A percentile compares a stretch with the other conserved stretches of the same genome.
These are phyloP conservation scores for Dichetophora obliterata DNA, from an alignment of 2,888 invertebrate species.

Conservation along the genomic window DNA sequence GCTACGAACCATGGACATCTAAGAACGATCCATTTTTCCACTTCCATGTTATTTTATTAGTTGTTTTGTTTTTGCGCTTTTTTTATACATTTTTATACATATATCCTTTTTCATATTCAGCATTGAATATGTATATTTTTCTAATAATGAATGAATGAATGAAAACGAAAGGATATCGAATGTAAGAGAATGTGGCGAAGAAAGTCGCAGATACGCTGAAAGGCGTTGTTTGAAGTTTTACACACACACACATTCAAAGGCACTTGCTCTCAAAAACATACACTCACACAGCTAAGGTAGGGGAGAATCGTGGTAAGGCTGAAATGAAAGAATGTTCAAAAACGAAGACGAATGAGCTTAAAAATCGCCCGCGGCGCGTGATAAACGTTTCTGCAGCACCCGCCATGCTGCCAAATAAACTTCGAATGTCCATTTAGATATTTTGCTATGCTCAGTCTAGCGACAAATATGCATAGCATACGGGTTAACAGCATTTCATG, in stretches of 20 bases:
- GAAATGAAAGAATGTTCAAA: not conserved
- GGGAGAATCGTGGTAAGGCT: constrained; percentile 37
- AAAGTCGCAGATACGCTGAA: constrained; percentile 18
- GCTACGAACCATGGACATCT: constrained; percentile 45
- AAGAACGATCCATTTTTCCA: constrained; percentile 44
- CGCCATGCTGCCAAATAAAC: constrained; percentile 43
- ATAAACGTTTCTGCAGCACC: constrained; percentile 54
- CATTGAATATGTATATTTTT: constrained; percentile 50
- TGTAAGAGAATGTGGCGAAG: constrained; percentile 7
- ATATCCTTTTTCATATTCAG: constrained; percentile 47
- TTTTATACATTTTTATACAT: constrained; percentile 18
- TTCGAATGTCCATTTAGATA: constrained; percentile 61
- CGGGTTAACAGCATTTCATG: constrained; percentile 39
- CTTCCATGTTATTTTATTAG: constrained; percentile 21
- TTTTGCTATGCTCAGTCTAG: constrained; percentile 26
- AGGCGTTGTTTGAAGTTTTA: not conserved
- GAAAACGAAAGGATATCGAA: constrained; percentile 57
- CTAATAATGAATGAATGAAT: constrained; percentile 63
- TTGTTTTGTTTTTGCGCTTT: constrained; percentile 6
- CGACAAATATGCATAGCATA: constrained; percentile 33
- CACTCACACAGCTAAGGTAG: constrained; percentile 33
- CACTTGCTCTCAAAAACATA: not conserved
- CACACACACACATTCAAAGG: not conserved
- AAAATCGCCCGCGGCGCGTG: constrained; percentile 60
- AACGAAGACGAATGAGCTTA: constrained; percentile 61